phyloP scores from a whole-genome alignment of 2,113 vertebrate genomes.

The Cranoglanis bouderius region DNA sequence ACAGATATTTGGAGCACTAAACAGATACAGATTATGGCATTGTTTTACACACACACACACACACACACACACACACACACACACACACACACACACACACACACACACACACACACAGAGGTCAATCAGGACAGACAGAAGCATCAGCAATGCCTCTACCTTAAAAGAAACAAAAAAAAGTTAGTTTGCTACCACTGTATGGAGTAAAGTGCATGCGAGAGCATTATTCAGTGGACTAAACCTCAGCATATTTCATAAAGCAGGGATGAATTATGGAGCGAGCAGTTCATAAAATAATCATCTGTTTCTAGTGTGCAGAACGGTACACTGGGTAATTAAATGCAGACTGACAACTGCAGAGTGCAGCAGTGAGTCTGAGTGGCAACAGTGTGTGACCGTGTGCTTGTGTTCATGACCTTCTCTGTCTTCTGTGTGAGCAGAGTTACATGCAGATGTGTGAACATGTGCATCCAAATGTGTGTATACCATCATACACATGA shows the following conservation, averaged over 20 bases:
- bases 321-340: constrained; percentile 27
- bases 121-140: not conserved
- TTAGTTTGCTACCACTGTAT: not conserved
- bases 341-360: constrained; percentile 2
- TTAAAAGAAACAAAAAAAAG: not conserved
- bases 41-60: not conserved
- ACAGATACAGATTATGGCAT: not conserved
- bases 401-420: not conserved
- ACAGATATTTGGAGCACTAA: not conserved
- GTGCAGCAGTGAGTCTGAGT: not conserved
- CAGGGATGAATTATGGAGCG: constrained; percentile 34
- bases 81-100: not conserved
- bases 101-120: not conserved
- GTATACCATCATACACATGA: not conserved
- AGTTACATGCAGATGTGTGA: not conserved
- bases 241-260: constrained; percentile 31
- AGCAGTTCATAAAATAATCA: constrained; percentile 50
- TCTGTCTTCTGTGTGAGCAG: not conserved
- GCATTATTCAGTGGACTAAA: not conserved
- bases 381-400: not conserved
- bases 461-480: not conserved
- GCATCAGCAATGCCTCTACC: not conserved
- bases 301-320: constrained; percentile 29
- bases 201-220: not conserved
- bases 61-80: not conserved